These are phyloP conservation scores for Branchinecta lindahli DNA, from an alignment of 1,140 invertebrate species.

Conservation along the genomic window DNA sequence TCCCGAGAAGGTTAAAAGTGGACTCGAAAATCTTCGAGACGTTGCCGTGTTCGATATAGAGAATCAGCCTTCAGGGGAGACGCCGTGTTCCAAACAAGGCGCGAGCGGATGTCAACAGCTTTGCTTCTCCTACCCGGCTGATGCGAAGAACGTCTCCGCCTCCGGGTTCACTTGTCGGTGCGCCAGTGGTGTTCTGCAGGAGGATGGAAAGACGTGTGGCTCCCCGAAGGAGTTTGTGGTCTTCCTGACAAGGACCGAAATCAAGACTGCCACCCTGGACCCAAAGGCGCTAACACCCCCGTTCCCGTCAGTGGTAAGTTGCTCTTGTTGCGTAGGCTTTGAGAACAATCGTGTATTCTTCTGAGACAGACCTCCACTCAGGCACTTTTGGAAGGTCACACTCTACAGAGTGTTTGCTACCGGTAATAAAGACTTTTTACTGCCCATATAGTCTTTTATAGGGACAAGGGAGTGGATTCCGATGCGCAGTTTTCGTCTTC, in stretches of 20 bases:
- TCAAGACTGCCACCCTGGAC: constrained; percentile 67
- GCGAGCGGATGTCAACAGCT: constrained; percentile 73
- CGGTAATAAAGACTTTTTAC: no score
- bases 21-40: constrained; percentile 64
- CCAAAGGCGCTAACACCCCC: constrained; percentile 60
- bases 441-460: no score
- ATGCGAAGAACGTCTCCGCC: constrained; percentile 29
- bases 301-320: constrained; percentile 52
- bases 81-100: constrained; percentile 49
- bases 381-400: no score
- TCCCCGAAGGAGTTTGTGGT: constrained; percentile 72
- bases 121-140: constrained; percentile 73
- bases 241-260: constrained; percentile 79
- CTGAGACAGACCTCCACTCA: no score
- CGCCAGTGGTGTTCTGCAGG: constrained; percentile 58
- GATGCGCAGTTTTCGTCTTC: no score
- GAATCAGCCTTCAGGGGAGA: constrained; percentile 64
- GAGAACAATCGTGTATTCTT: no score
- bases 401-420: no score
- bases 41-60: constrained; percentile 76
- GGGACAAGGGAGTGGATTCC: no score
- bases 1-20: constrained; percentile 52
- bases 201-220: constrained; percentile 49
- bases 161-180: constrained; percentile 67
- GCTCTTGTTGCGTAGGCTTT: no score